Evolutionary conservation across 2,797 vertebrate species (phyloP).

Genomic region (Rhadinocentrus ornatus): DNA sequence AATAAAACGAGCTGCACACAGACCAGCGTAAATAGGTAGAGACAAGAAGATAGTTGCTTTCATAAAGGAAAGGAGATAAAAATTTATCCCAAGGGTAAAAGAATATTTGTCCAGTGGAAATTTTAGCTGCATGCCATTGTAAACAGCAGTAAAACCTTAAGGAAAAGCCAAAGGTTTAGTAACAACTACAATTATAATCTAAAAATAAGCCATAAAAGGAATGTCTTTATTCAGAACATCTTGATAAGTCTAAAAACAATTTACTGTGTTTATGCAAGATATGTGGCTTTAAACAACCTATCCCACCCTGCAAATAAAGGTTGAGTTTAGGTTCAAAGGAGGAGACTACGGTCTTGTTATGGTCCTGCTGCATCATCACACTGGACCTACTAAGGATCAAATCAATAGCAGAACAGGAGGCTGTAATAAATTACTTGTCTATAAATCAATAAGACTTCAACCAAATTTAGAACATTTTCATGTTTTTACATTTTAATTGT

Average conservation of each 20-base stretch:
- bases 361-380: constrained; percentile 16
- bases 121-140: constrained; percentile 15
- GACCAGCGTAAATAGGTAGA: constrained; percentile 19
- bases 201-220: constrained; percentile 5
- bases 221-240: constrained; percentile 8
- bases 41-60: constrained; percentile 25
- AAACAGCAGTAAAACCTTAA: constrained; percentile 12
- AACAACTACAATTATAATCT: constrained; percentile 10
- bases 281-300: constrained; percentile 1
- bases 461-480: background rate
- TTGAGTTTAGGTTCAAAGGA: constrained; percentile 2
- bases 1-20: constrained; percentile 33
- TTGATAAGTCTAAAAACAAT: constrained; percentile 8
- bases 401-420: background rate
- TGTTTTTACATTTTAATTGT: too few species aligned
- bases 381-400: background rate
- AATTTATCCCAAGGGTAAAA: background rate
- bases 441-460: background rate
- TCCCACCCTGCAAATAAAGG: background rate
- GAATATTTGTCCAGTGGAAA: constrained; percentile 34
- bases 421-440: background rate
- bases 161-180: background rate
- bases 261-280: background rate
- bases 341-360: background rate
- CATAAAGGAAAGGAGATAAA: constrained; percentile 20